Conservation (phyloP, 2,113 vertebrate genomes). For the Trogon surrucura region DNA sequence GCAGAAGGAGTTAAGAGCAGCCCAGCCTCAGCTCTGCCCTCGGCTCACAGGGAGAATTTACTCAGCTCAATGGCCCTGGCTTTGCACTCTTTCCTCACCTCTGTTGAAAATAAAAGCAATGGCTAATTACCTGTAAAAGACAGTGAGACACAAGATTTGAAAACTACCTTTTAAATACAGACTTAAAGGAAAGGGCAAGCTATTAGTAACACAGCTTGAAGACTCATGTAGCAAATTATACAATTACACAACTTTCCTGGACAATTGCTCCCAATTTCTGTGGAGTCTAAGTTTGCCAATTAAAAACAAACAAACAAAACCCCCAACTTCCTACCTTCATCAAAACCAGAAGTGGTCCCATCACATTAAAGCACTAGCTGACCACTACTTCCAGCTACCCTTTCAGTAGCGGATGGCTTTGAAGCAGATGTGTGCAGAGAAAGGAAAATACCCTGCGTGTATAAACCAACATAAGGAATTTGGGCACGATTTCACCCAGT, state of each 20-base stretch:
- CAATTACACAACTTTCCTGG: not conserved
- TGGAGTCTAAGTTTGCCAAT: not conserved
- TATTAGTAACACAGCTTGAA: constrained; percentile 29
- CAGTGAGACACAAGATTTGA: not conserved
- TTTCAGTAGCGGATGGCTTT: not conserved
- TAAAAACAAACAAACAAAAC: not conserved
- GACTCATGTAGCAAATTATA: not conserved
- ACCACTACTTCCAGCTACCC: no score
- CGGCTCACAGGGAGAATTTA: not conserved
- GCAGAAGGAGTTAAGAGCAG: not conserved
- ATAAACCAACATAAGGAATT: not conserved
- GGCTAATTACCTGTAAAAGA: not conserved
- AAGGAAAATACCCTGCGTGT: not conserved
- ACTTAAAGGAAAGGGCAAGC: not conserved
- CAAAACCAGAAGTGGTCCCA: not conserved
- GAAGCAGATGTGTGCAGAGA: not conserved
- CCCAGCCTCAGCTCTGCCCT: not conserved
- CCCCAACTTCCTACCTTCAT: not conserved
- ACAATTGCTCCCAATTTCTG: not conserved
- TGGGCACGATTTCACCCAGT: not conserved
- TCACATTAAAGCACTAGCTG: no score
- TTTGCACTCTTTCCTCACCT: constrained; percentile 5
- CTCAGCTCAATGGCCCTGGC: not conserved
- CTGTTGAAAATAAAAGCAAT: not conserved
- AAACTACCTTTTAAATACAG: constrained; percentile 10